A percentile compares a stretch with the other conserved stretches of the same genome.
Conservation (phyloP, 1,140 invertebrate genomes). For the Coenobita brevimanus region DNA sequence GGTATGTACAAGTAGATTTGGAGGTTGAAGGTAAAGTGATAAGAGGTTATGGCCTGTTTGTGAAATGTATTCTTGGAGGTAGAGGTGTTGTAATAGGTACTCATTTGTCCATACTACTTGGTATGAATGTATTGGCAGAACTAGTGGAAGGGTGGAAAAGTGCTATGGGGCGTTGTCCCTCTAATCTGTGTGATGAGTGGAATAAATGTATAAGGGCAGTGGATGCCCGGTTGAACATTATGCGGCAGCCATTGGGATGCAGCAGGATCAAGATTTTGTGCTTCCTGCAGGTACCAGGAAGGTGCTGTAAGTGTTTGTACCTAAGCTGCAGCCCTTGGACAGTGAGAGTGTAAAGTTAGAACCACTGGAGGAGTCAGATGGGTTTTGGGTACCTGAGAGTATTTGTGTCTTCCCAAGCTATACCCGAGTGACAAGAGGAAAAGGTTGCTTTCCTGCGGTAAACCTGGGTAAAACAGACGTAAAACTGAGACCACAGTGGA, state of each 20-base stretch:
- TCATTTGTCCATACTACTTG: background rate
- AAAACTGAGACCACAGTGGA: background rate
- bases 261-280: background rate
- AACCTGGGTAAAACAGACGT: background rate
- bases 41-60: background rate
- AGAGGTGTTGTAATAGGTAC: background rate
- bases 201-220: background rate
- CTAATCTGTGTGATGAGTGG: background rate
- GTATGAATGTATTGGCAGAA: background rate
- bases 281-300: background rate
- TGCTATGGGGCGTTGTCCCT: background rate
- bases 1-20: background rate
- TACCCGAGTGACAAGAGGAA: background rate
- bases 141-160: background rate
- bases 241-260: background rate
- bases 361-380: background rate
- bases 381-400: conserved; percentile 7
- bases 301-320: background rate
- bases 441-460: background rate
- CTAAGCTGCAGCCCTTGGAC: background rate
- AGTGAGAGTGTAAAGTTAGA: background rate
- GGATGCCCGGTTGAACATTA: background rate
- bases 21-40: background rate
- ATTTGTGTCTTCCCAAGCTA: background rate
- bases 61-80: background rate